Base-by-base conservation (phyloP, 1,140 invertebrate genomes). In the Drosophila tropicalis region DNA sequence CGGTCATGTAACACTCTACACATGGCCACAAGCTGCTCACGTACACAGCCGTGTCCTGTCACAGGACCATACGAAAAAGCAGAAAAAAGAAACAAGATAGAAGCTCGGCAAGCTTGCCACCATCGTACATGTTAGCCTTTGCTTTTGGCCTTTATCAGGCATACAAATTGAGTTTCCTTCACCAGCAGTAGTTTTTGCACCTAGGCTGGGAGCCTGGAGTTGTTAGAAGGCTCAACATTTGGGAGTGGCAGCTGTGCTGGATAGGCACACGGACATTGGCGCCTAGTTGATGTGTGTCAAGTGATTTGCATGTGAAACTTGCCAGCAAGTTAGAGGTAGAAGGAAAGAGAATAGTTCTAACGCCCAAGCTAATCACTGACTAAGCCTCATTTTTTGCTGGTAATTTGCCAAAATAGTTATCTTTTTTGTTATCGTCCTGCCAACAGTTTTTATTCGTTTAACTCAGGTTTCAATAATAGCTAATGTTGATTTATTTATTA, bases 41-140 rank as follows among this genome's bases (percentile, higher is more conserved):
- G 83, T 82, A 72, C 58, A 9, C 65, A 75, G 82, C 82, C 44
- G 82, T 85, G 82, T 81, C 78, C 79, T 85, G 82, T 86, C 82
- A 86, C 65, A 86, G 82, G 68, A 81, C 74, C 41, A 39, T 51
- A 3, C 7, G 12, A 29, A 61, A 9, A 61, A 40, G 1, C 12
- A 41, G n/a, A 15, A 13, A 39, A 9, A n/a, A 32, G 10, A 22
- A 51, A 51, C 76, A 64, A 76, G 72, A 61, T 55, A 65, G 41
- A 70, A 71, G 76, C 56, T 75, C 57, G 34, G 36, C 54, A 76
- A 76, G 69, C 12, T 75, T 75, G 72, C 58, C 72, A 75, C 64
- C 64, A 62, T 47, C 71, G 36, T 40, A 54, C 63, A 57, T 62
- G 76, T 10, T 55, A 12, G 65, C n/a, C 57, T 32, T 25, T 41